phyloP scores from a whole-genome alignment of 2,113 vertebrate genomes.

The Thalassarche chlororhynchos region DNA sequence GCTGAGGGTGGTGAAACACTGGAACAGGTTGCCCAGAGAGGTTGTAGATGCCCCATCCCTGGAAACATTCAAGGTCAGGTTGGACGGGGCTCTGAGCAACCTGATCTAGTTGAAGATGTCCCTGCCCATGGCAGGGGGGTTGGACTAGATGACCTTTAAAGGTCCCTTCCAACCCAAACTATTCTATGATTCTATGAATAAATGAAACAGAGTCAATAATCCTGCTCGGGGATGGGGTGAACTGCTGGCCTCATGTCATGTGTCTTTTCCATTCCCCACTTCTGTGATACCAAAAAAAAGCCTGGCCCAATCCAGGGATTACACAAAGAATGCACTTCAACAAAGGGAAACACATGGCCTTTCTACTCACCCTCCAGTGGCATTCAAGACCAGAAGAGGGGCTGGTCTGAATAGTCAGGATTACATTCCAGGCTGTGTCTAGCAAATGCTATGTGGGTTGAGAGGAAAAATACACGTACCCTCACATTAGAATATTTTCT shows the following conservation, averaged over 20 bases:
- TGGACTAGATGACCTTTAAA: too few relatives aligned
- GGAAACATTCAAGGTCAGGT: too few relatives aligned
- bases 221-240: neutral
- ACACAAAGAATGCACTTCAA: slow-evolving; percentile 31
- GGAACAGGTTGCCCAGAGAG: too few relatives aligned
- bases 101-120: too few relatives aligned
- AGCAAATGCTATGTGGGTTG: neutral
- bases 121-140: too few relatives aligned
- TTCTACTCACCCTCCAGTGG: neutral
- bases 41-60: too few relatives aligned
- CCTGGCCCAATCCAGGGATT: slow-evolving; percentile 41
- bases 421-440: slow-evolving; percentile 9
- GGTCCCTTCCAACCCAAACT: too few relatives aligned
- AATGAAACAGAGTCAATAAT: neutral
- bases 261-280: slow-evolving; percentile 26
- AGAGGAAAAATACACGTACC: neutral
- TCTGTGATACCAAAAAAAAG: slow-evolving; percentile 2
- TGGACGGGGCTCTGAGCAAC: too few relatives aligned
- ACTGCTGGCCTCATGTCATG: slow-evolving; percentile 14
- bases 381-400: neutral
- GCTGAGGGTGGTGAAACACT: too few relatives aligned
- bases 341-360: slow-evolving; percentile 41
- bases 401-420: neutral
- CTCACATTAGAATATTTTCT: neutral
- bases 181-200: neutral